A percentile compares a stretch with the other conserved stretches of the same genome.
Evolutionary conservation across 2,113 vertebrate genomes (phyloP).

Genomic region (Heterotilapia buettikoferi): DNA sequence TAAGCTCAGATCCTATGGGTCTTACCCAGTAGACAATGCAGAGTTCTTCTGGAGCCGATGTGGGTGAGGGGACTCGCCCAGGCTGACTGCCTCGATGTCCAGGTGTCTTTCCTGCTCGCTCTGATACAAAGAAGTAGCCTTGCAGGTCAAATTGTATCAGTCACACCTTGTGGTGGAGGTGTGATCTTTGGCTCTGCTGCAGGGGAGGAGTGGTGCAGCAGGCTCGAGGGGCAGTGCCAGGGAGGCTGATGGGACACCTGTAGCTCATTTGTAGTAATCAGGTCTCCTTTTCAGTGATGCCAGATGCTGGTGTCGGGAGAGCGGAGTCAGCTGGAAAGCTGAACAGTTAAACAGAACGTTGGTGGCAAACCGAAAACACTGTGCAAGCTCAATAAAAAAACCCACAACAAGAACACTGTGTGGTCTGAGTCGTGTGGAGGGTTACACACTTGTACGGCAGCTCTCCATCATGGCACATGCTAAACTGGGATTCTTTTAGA

Average conservation of each 20-base stretch:
- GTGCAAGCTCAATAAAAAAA: not conserved
- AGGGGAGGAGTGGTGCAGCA: not conserved
- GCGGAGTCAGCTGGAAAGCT: not conserved
- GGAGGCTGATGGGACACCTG: not conserved
- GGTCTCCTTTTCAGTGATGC: not conserved
- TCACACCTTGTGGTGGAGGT: not conserved
- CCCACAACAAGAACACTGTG: accelerated
- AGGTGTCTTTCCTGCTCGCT: not conserved
- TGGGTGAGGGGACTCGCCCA: not conserved
- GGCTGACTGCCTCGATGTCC: not conserved
- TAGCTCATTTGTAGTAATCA: not conserved
- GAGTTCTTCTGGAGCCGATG: not conserved
- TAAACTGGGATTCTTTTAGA: too few relatives aligned
- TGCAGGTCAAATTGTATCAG: not conserved
- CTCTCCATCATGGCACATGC: too few relatives aligned
- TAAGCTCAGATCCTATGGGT: not conserved
- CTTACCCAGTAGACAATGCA: not conserved
- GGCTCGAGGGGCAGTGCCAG: not conserved
- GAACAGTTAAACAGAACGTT: not conserved
- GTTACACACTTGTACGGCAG: too few relatives aligned
- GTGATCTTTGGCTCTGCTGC: not conserved
- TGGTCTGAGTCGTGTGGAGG: not conserved
- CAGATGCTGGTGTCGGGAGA: not conserved
- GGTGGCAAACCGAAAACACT: not conserved
- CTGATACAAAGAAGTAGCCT: not conserved